phyloP scores from a whole-genome alignment of 2,113 vertebrate species.

The Tretioscincus oriximinensis region DNA sequence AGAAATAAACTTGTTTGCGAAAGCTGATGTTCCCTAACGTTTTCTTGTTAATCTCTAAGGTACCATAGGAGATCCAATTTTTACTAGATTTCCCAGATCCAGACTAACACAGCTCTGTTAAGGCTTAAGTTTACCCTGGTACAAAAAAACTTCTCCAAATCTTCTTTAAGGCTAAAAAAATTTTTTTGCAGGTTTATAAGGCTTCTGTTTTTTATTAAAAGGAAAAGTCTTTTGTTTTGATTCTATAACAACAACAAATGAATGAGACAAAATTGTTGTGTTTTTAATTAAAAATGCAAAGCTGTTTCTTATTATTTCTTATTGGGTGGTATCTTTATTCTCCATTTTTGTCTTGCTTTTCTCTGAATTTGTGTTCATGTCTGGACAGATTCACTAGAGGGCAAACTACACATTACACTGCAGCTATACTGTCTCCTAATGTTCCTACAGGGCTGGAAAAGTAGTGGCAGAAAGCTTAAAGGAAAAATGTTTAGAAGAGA shows the following conservation, averaged over 20 bases:
- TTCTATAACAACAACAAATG: conserved; percentile 80
- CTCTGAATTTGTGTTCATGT: conserved; percentile 33
- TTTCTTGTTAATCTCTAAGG: too few species aligned
- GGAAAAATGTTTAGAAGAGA: neutral
- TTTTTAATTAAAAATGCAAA: conserved; percentile 75
- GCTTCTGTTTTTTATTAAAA: conserved; percentile 78
- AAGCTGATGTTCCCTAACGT: too few species aligned
- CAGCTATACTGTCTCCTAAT: neutral
- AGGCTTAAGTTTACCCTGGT: conserved; percentile 49
- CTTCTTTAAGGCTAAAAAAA: conserved; percentile 51
- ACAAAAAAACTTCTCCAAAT: conserved; percentile 64
- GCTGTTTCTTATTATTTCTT: conserved; percentile 71
- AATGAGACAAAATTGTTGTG: conserved; percentile 75
- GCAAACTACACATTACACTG: conserved; percentile 23
- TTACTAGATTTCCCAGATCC: too few species aligned
- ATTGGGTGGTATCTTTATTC: conserved; percentile 70
- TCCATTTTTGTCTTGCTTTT: conserved; percentile 42
- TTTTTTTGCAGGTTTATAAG: conserved; percentile 54
- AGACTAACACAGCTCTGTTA: conserved; percentile 49
- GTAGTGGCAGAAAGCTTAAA: neutral
- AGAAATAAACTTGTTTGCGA: too few species aligned
- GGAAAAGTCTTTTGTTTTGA: conserved; percentile 75
- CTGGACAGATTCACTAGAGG: conserved; percentile 29
- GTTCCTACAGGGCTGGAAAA: neutral
- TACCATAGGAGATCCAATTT: too few species aligned